Base-by-base conservation (phyloP, 2,888 invertebrate genomes). In the Philereme vetulata region DNA sequence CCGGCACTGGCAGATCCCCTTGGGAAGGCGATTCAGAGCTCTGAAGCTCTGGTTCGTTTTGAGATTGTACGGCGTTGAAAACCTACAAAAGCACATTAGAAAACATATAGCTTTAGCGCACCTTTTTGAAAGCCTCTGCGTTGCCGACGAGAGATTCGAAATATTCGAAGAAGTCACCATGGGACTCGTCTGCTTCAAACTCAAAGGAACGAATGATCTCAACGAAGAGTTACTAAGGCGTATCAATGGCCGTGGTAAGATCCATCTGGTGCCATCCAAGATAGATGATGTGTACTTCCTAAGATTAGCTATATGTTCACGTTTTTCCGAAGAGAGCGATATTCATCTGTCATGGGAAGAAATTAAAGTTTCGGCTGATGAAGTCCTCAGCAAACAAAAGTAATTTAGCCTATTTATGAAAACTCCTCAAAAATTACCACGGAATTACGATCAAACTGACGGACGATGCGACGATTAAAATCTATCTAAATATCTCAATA, bases 1-100 rank as follows among this genome's bases (percentile, higher is more conserved):
- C 80, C 95, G 98, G 87, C 98, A 99, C 80, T 99, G 98, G 98
- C 98, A 98, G 92, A 98, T 99, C 67, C 98, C 98, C 4, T 86
- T 99, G 38, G 98, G 99, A 0, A 94, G 99, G 64, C 94, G 98
- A 68, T 99, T 99, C 90, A 94, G 99, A 60, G 95, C 98, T 0
- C 89, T 99, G 33, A 99, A 99, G 82, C 86, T 99, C 21, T 99
- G 99, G 99, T 99, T 99, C 80, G 98, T 98, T 0, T 86, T 99
- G 66, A 93, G 99, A 58, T 89, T 98, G 51, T 98, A 97, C 77
- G 99, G 99, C 0, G 93, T 97, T 0, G 95, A 96, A 80, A 97
- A 97, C 75, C 92, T 99, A 0, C 98, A 98, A 80, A 95, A 95
- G 5, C 94, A 95, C 78, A 98, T 99, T 56, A 94, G 98, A 70